These are phyloP conservation scores for Antheraea assamensis DNA, from an alignment of 2,888 invertebrate species.

Conservation along the genomic window DNA sequence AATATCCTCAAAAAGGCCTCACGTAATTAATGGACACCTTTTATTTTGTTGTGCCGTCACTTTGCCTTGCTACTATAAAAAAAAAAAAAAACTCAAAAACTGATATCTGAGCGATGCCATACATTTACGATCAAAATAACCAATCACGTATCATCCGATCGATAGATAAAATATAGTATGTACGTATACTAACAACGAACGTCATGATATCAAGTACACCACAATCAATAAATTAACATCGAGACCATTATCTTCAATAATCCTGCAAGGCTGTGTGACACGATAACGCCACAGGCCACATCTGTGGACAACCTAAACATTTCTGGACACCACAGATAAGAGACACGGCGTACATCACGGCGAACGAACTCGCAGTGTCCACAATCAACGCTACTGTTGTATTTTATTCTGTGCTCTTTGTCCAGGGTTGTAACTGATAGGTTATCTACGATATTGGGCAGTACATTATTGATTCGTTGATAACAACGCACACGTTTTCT, in stretches of 20 bases:
- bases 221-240: conserved; percentile 50
- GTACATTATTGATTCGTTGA: conserved; percentile 75
- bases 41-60: no score
- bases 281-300: conserved; percentile 41
- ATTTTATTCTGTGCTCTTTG: conserved; percentile 56
- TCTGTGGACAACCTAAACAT: conserved; percentile 40
- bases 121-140: neutral
- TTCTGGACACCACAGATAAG: conserved; percentile 53
- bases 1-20: no score
- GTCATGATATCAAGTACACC: conserved; percentile 27
- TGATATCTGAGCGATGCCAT: neutral
- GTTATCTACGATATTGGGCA: conserved; percentile 63
- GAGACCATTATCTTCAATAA: conserved; percentile 61
- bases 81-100: no score
- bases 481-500: conserved; percentile 59
- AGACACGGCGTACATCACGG: conserved; percentile 28
- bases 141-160: conserved; percentile 8
- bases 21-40: no score
- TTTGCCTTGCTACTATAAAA: no score
- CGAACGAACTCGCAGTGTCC: conserved; percentile 32
- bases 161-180: neutral
- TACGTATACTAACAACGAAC: neutral
- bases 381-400: conserved; percentile 46
- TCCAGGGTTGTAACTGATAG: conserved; percentile 57
- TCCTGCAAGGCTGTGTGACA: conserved; percentile 54